These are phyloP conservation scores for Phoeniculus purpureus DNA, from an alignment of 2,797 vertebrate genomes.

Conservation along the genomic window DNA sequence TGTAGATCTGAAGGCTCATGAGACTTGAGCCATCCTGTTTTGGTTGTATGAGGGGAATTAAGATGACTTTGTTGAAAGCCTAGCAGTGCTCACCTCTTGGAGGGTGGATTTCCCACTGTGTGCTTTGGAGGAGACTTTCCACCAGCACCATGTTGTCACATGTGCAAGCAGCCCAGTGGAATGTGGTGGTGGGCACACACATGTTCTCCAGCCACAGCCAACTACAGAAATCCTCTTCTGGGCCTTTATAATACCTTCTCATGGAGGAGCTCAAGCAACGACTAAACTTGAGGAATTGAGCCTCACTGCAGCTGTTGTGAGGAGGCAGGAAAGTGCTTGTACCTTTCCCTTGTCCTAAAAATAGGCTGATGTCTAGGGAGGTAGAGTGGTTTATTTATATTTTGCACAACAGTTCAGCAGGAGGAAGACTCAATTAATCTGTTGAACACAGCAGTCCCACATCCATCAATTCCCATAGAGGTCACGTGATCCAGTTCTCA, in stretches of 20 bases:
- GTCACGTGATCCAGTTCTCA: not conserved
- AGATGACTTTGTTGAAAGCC: not conserved
- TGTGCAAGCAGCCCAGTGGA: not conserved
- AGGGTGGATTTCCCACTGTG: rapidly evolving
- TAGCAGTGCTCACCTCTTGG: not conserved
- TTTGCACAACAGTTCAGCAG: not conserved
- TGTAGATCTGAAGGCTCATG: not conserved
- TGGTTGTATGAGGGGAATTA: not conserved
- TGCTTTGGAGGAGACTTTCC: not conserved
- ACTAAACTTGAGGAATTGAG: not conserved
- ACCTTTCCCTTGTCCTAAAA: not conserved
- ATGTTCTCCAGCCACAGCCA: not conserved
- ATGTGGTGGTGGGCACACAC: rapidly evolving
- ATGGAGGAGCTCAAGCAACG: not conserved
- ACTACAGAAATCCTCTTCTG: not conserved
- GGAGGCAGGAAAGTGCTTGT: not conserved
- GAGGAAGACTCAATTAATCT: not conserved
- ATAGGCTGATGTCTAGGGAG: not conserved
- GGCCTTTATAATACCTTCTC: not conserved
- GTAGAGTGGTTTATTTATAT: not conserved
- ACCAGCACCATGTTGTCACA: rapidly evolving
- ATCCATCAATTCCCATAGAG: not conserved
- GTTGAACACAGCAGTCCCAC: not conserved
- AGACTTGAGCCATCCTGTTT: not conserved
- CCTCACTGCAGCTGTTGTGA: not conserved